Base-by-base conservation (phyloP, 2,113 vertebrate genomes). In the Prionailurus bengalensis region DNA sequence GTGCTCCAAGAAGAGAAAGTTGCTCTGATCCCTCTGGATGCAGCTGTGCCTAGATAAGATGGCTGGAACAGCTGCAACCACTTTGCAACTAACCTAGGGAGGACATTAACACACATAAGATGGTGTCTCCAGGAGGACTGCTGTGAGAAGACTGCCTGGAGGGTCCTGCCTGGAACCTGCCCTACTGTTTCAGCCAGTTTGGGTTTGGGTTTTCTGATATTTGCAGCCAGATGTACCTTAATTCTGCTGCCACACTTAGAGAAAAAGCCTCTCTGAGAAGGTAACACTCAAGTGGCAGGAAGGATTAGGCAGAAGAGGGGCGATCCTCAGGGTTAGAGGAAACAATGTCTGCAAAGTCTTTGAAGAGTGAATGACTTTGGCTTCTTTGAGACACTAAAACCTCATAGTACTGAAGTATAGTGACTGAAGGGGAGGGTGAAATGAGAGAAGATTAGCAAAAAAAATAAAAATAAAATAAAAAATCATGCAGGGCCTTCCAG, bases 361-460 rank as follows among this genome's bases (percentile, higher is more conserved):
- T 66, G 25, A 90, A 55, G 36, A 92, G 17, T 25, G 31, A 94
- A 66, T 33, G 80, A 53, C 86, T 84, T 89, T 55, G 55, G 51
- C 53, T 82, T 94, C 23, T 79, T 31, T 63, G 58, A 91, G n/a
- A 17, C 55, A 53, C 86, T 84, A 53, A 70, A 80, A 95, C 13
- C 27, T 80, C 58, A 25, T 53, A 70, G 66, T 27, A 73, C 78
- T 93, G 29, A 73, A 84, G 55, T 16, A 78, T 27, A 10, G 27
- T 61, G 51, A 25, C 53, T 78, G 27, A 93, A 76, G 66, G 9
- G 36, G 65, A 96, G 17, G 5, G 1, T 78, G 36, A 97, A 97
- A 66, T 78, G 70, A 90, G 68, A 8, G 81, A 70, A 96, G 63
- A 94, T 90, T 83, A 89, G 51, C 68, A 87, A 68, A 27, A 58